Evolutionary conservation across 2,797 vertebrate genomes (phyloP).

Genomic region (Bovichtus diacanthus): DNA sequence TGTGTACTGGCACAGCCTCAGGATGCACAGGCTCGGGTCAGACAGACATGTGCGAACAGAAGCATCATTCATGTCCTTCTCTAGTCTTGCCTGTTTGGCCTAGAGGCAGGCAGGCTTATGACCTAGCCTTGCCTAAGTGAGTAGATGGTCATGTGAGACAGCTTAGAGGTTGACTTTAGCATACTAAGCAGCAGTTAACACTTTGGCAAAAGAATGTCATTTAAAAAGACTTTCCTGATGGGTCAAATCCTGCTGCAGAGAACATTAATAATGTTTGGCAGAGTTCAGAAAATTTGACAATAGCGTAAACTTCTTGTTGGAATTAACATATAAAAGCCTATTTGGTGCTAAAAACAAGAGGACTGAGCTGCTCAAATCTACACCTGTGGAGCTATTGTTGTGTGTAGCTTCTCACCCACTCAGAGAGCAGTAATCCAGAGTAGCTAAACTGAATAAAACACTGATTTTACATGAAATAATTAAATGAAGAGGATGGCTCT

Average conservation of each 20-base stretch:
- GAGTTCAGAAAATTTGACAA: background rate
- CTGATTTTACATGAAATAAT: conserved; percentile 7
- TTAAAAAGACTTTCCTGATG: background rate
- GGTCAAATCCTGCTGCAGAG: background rate
- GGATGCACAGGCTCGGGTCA: background rate
- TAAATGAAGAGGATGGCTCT: background rate
- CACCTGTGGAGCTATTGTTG: background rate
- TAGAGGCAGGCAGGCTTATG: conserved; percentile 40
- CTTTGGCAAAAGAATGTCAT: background rate
- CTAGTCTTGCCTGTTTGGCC: conserved; percentile 26
- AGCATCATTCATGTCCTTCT: conserved; percentile 52
- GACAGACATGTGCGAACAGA: conserved; percentile 34
- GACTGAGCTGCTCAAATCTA: background rate
- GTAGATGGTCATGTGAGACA: conserved; percentile 67
- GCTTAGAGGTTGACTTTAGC: conserved; percentile 40
- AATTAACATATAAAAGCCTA: background rate
- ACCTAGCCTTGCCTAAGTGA: conserved; percentile 23
- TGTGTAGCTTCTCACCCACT: background rate
- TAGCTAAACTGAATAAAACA: background rate
- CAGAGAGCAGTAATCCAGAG: background rate
- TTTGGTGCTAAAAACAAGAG: background rate
- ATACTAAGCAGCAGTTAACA: conserved; percentile 25
- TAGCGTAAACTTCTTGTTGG: background rate
- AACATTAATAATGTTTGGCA: background rate
- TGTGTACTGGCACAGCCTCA: too few relatives aligned